Conservation (phyloP, 2,113 vertebrate genomes). For the Shinisaurus crocodilurus region DNA sequence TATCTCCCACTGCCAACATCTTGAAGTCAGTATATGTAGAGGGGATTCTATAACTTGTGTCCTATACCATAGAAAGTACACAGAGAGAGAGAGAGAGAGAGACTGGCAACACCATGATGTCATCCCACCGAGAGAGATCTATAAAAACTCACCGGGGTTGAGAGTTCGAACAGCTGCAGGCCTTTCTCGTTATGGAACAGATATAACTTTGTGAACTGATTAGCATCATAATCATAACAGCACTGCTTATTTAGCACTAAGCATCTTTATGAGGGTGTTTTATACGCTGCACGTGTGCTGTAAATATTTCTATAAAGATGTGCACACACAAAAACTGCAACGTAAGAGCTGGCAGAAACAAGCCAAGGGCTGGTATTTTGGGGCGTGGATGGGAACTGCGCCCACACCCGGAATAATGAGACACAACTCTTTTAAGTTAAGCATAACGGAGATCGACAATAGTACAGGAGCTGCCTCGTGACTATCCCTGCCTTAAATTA, state of each 20-base stretch:
- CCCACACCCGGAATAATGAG: neutral
- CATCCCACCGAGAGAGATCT: constrained; percentile 60
- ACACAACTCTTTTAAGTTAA: neutral
- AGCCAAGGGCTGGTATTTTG: constrained; percentile 60
- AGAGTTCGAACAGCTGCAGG: constrained; percentile 66
- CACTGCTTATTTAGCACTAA: constrained; percentile 75
- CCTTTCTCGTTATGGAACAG: constrained; percentile 75
- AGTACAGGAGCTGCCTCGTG: neutral
- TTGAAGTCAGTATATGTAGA: neutral
- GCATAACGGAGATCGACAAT: neutral
- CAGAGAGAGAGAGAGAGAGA: constrained; percentile 2
- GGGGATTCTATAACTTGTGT: neutral
- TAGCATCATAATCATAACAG: constrained; percentile 66
- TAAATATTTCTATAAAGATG: constrained; percentile 82
- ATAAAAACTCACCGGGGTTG: constrained; percentile 46
- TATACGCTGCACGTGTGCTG: constrained; percentile 74
- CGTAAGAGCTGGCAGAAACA: constrained; percentile 71
- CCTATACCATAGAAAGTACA: constrained; percentile 37
- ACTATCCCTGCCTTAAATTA: neutral
- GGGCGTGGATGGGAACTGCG: neutral
- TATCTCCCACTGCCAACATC: too few species aligned
- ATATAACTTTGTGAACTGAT: constrained; percentile 72
- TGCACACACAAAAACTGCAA: constrained; percentile 65
- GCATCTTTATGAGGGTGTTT: constrained; percentile 75
- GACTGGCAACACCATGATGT: constrained; percentile 59